These are phyloP conservation scores for Eristalinus aeneus DNA, from an alignment of 2,888 invertebrate species.

Conservation along the genomic window DNA sequence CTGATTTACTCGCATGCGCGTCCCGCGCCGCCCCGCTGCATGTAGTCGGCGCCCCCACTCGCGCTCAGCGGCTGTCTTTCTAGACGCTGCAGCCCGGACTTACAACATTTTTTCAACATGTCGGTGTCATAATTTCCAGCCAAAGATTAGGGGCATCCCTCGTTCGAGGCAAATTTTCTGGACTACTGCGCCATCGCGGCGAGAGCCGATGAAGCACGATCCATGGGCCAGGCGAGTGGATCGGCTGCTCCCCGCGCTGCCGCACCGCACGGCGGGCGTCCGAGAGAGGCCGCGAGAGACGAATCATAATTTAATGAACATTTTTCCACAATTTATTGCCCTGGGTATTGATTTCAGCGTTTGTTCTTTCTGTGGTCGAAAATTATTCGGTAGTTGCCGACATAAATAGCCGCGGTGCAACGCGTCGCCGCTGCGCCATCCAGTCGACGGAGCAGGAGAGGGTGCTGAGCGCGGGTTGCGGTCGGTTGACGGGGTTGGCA, in stretches of 20 bases:
- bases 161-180: slow-evolving; percentile 60
- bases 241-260: background rate
- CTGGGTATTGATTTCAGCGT: slow-evolving; percentile 81
- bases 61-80: slow-evolving; percentile 66
- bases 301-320: slow-evolving; percentile 79
- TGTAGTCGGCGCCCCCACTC: slow-evolving; percentile 27
- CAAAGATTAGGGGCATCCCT: slow-evolving; percentile 65
- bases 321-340: slow-evolving; percentile 80
- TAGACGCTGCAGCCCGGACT: slow-evolving; percentile 16
- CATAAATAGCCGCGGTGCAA: slow-evolving; percentile 81
- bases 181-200: slow-evolving; percentile 44
- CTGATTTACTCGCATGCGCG: slow-evolving; percentile 50
- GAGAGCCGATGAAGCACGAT: background rate
- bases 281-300: slow-evolving; percentile 53
- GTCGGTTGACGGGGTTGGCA: background rate
- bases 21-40: slow-evolving; percentile 13
- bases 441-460: background rate
- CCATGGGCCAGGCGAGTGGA: no score
- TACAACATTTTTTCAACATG: slow-evolving; percentile 68
- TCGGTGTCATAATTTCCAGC: slow-evolving; percentile 66
- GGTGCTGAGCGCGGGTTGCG: background rate
- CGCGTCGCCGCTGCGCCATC: slow-evolving; percentile 31
- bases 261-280: slow-evolving; percentile 47
- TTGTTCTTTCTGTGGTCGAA: slow-evolving; percentile 72
- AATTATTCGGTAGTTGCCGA: slow-evolving; percentile 77